Percentiles rank a stretch among this genome's conserved stretches.
phyloP scores from a whole-genome alignment of 2,797 vertebrate species.

The Clarias platycephalus region DNA sequence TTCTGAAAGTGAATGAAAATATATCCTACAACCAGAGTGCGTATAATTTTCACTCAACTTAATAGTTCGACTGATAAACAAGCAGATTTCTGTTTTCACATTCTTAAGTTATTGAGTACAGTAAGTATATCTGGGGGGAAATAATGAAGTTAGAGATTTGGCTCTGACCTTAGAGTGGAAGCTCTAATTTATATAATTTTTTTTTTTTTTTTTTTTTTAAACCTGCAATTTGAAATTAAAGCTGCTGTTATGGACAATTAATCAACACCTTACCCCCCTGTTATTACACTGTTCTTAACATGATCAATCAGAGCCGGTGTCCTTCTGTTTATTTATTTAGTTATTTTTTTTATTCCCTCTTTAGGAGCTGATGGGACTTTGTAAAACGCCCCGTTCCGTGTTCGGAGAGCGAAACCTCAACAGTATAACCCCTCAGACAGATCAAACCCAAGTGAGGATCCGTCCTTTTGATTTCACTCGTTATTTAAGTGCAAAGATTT shows the following conservation, averaged over 20 bases:
- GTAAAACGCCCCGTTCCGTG: slow-evolving; percentile 83
- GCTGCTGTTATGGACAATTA: not conserved
- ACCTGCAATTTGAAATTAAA: too few species aligned
- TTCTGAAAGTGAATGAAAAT: too few species aligned
- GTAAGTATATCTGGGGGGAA: too few species aligned
- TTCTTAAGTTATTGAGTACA: too few species aligned
- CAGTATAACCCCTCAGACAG: slow-evolving; percentile 70
- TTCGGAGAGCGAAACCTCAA: slow-evolving; percentile 97
- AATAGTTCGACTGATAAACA: too few species aligned
- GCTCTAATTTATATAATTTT: too few species aligned
- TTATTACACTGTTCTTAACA: not conserved
- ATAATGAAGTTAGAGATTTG: not conserved
- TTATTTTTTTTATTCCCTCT: slow-evolving; percentile 61
- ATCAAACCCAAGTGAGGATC: slow-evolving; percentile 78
- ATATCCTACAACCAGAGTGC: too few species aligned
- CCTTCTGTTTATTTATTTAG: not conserved
- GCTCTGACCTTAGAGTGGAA: not conserved
- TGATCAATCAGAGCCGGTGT: not conserved
- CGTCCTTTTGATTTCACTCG: not conserved
- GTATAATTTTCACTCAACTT: too few species aligned
- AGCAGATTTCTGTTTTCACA: not conserved
- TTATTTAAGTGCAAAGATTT: not conserved
- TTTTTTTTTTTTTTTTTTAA: too few species aligned
- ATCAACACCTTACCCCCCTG: not conserved
- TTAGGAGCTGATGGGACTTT: slow-evolving; percentile 79